phyloP scores from a whole-genome alignment of 2,888 invertebrate species.

The Drosophila borealis region DNA sequence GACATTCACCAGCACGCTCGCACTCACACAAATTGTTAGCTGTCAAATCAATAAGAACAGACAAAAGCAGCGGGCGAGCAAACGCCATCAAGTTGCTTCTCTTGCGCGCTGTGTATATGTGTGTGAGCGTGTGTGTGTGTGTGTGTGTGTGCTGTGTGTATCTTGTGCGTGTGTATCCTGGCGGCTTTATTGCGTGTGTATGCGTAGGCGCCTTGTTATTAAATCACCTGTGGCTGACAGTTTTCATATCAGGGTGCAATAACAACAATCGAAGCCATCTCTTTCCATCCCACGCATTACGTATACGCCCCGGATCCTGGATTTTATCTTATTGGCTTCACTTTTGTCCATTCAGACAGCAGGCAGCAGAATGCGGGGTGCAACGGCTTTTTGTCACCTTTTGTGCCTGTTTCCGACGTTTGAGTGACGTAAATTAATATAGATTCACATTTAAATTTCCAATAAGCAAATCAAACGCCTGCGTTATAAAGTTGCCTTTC shows the following conservation, averaged over 20 bases:
- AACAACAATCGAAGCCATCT: constrained; percentile 56
- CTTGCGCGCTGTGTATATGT: constrained; percentile 21
- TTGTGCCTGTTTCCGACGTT: constrained; percentile 51
- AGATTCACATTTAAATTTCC: constrained; percentile 46
- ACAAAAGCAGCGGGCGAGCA: constrained; percentile 56
- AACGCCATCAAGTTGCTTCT: constrained; percentile 39
- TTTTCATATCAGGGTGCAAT: constrained; percentile 61
- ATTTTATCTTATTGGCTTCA: constrained; percentile 46
- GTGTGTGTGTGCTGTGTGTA: constrained; percentile 7
- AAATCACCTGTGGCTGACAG: constrained; percentile 78
- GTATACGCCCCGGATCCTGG: constrained; percentile 13
- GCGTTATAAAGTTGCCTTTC: constrained; percentile 21
- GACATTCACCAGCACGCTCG: constrained; percentile 30
- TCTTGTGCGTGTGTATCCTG: constrained; percentile 26
- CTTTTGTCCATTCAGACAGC: constrained; percentile 43
- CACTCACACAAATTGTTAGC: constrained; percentile 56
- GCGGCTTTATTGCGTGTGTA: constrained; percentile 33
- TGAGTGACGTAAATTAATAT: constrained; percentile 72
- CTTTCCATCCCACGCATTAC: constrained; percentile 23
- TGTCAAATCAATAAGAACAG: constrained; percentile 74
- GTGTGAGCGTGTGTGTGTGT: constrained; percentile 19
- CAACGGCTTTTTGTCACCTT: constrained; percentile 67
- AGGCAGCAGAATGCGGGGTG: constrained; percentile 3
- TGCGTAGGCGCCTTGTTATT: constrained; percentile 58
- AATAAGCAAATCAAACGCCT: constrained; percentile 23